phyloP scores from a whole-genome alignment of 2,113 vertebrate genomes.

The Collichthys lucidus region DNA sequence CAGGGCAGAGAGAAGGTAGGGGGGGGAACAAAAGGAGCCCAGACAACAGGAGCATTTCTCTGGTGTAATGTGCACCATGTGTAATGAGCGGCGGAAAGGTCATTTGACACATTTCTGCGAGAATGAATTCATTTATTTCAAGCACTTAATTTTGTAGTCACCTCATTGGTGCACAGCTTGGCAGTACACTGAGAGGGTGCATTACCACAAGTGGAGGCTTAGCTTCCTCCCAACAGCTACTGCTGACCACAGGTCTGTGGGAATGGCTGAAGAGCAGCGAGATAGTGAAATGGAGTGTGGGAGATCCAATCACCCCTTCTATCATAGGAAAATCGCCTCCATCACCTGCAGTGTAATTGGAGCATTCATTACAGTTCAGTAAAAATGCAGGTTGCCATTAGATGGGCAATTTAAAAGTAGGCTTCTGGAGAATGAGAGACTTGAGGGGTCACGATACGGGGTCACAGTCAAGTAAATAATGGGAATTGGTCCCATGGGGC shows the following conservation, averaged over 20 bases:
- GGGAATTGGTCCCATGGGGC: conserved; percentile 78
- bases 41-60: conserved; percentile 80
- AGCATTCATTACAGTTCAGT: conserved; percentile 80
- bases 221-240: conserved; percentile 67
- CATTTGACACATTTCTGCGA: conserved; percentile 85
- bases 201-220: conserved; percentile 76
- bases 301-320: conserved; percentile 78
- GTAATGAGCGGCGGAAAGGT: conserved; percentile 85
- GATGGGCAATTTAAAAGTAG: conserved; percentile 78
- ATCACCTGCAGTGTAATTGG: conserved; percentile 82
- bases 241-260: conserved; percentile 75
- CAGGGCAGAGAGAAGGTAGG: conserved; percentile 45
- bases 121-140: conserved; percentile 85
- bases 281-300: conserved; percentile 78
- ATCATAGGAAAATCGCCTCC: conserved; percentile 80
- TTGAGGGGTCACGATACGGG: conserved; percentile 75
- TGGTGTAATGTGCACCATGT: conserved; percentile 75
- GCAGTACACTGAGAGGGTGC: conserved; percentile 72
- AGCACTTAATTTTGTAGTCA: conserved; percentile 83
- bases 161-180: conserved; percentile 67
- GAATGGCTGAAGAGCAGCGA: conserved; percentile 70
- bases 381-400: conserved; percentile 80
- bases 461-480: conserved; percentile 85
- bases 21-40: conserved; percentile 71
- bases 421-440: conserved; percentile 76